A percentile compares a stretch with the other conserved stretches of the same genome.
These are phyloP conservation scores for Megalops atlanticus DNA, from an alignment of 2,113 vertebrate genomes.

Conservation along the genomic window DNA sequence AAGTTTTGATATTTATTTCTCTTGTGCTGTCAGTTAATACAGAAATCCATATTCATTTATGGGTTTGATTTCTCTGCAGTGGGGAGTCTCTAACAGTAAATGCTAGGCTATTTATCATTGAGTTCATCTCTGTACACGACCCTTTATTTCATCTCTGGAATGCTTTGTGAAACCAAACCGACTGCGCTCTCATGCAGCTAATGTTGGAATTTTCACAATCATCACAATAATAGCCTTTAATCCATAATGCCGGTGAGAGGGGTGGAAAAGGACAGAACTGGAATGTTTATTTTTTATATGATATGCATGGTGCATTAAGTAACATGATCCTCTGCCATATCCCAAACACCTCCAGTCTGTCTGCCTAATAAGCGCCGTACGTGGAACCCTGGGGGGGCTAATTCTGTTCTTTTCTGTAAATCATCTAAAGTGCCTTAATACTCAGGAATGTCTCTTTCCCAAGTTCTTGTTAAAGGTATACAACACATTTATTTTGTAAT, in stretches of 20 bases:
- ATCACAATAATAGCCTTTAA: background rate
- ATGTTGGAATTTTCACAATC: background rate
- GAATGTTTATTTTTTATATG: slow-evolving; percentile 3
- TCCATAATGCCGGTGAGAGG: background rate
- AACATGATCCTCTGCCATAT: slow-evolving; percentile 28
- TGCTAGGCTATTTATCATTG: background rate
- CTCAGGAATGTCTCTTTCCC: slow-evolving; percentile 58
- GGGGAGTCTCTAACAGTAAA: background rate
- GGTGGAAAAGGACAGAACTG: background rate
- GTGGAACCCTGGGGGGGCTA: slow-evolving; percentile 36
- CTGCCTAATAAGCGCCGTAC: slow-evolving; percentile 34
- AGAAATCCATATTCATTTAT: background rate
- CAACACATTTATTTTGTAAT: slow-evolving; percentile 49
- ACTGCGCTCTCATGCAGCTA: background rate
- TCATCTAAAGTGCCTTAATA: slow-evolving; percentile 49
- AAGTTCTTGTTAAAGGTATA: slow-evolving; percentile 51
- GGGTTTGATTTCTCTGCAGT: background rate
- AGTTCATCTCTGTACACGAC: background rate
- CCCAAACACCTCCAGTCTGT: slow-evolving; percentile 32
- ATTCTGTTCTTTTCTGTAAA: slow-evolving; percentile 49
- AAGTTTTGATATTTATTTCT: background rate
- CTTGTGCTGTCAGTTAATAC: background rate
- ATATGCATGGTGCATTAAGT: slow-evolving; percentile 19
- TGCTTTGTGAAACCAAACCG: background rate
- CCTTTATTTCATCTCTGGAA: background rate